Evolutionary conservation across 2,888 invertebrate species (phyloP), one percentile per base, ranked within the genome.

Genomic region (Aphodius sticticus): DNA sequence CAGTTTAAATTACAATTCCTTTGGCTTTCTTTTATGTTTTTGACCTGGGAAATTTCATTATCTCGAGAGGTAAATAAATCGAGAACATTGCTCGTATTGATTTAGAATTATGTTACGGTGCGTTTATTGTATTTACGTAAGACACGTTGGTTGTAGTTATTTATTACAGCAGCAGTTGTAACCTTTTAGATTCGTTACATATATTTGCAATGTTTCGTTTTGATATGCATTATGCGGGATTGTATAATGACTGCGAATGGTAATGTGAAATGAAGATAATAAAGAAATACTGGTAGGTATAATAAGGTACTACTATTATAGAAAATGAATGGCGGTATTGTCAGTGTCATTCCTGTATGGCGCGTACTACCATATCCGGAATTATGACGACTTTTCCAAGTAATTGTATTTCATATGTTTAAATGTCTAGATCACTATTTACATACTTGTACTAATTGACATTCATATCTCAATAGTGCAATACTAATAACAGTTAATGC

Each of bases 1-100:
- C 53, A 53, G 53, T 53, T 53, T 53, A 53, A 53, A 53, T 53
- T 53, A 53, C 53, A 53, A 53, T 53, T 53, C 53, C 12, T 9
- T 53, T 53, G 53, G 53, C 53, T 53, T 53, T 53, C 53, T 53
- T 53, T 53, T 53, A 53, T 53, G 53, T 53, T 53, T 53, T 53
- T 53, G 53, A 53, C 53, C 53, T 53, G 53, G 53, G 53, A 53
- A 53, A 53, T 53, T 53, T 53, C 53, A 53, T 53, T 53, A 53
- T 53, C 12, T 53, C 53, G 7, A 53, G 53, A 3, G 53, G 53
- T 12, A 53, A 12, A 53, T 53, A 53, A 53, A 53, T 53, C 53
- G 53, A 53, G 53, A 3, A 53, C 53, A 53, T 53, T 53, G 53
- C 53, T 53, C 53, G 53, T 53, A 53, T 53, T 53, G 53, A 53